A percentile compares a stretch with the other conserved stretches of the same genome.
Evolutionary conservation across 2,113 vertebrate species (phyloP).

Genomic region (Acrocephalus kingi): DNA sequence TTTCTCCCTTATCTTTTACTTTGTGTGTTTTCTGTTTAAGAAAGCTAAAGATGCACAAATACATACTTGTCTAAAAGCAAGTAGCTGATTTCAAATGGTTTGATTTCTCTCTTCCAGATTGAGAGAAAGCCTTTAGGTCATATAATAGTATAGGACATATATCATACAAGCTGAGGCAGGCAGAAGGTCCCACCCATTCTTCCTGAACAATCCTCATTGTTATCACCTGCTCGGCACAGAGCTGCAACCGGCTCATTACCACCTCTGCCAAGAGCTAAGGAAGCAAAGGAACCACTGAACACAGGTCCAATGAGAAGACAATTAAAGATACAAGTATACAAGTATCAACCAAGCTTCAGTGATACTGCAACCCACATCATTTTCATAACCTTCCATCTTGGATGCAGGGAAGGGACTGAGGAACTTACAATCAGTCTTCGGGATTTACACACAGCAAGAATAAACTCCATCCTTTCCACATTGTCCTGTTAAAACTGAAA

Average conservation of each 20-base stretch:
- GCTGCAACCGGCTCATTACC: slow-evolving; percentile 47
- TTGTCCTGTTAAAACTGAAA: background rate
- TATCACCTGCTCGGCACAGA: slow-evolving; percentile 28
- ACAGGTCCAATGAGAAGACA: slow-evolving; percentile 26
- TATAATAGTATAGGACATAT: slow-evolving; percentile 21
- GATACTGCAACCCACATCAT: slow-evolving; percentile 48
- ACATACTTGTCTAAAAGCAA: background rate
- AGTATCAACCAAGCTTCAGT: slow-evolving; percentile 57
- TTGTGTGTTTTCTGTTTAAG: background rate
- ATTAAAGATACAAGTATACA: slow-evolving; percentile 58
- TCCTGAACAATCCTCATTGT: slow-evolving; percentile 64
- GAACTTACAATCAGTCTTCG: background rate
- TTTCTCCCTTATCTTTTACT: background rate
- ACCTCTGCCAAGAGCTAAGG: slow-evolving; percentile 45
- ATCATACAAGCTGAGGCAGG: slow-evolving; percentile 55
- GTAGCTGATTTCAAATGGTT: slow-evolving; percentile 19
- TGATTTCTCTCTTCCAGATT: background rate
- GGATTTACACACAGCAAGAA: background rate
- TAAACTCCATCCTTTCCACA: background rate
- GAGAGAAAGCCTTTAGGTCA: slow-evolving; percentile 42
- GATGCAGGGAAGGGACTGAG: background rate
- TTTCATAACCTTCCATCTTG: slow-evolving; percentile 50
- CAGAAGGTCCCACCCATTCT: slow-evolving; percentile 47
- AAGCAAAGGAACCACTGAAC: slow-evolving; percentile 49
- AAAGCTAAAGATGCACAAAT: background rate